A percentile compares a stretch with the other conserved stretches of the same genome.
These are phyloP conservation scores for Trachelipus rathkii DNA, from an alignment of 1,140 invertebrate species.

Conservation along the genomic window DNA sequence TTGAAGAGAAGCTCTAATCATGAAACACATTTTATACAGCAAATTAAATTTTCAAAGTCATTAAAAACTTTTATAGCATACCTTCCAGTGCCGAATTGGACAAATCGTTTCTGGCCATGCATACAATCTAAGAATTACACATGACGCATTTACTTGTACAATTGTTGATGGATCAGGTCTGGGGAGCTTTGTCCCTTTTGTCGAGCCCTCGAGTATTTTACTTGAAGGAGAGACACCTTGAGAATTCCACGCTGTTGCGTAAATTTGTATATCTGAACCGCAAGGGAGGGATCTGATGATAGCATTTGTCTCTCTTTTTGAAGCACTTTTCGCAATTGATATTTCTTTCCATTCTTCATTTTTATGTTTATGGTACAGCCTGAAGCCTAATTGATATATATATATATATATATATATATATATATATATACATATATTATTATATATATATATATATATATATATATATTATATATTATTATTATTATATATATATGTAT, in stretches of 20 bases:
- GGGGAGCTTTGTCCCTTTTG: constrained; percentile 27
- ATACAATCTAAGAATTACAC: constrained; percentile 37
- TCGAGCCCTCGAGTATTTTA: constrained; percentile 31
- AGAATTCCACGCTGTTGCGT: constrained; percentile 33
- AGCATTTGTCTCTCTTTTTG: constrained; percentile 4
- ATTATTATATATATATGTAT: too few species aligned
- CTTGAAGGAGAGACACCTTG: constrained; percentile 35
- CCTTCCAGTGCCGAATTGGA: constrained; percentile 42
- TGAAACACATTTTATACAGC: too few species aligned
- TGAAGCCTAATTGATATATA: not conserved
- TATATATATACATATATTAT: not conserved
- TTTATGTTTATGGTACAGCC: not conserved
- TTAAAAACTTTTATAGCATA: too few species aligned
- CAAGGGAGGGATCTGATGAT: constrained; percentile 32
- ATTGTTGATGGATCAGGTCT: constrained; percentile 29
- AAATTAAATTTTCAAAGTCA: too few species aligned
- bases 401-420: constrained; percentile 11
- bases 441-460: too few species aligned
- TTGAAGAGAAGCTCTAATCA: too few species aligned
- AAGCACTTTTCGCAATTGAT: not conserved
- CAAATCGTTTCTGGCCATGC: constrained; percentile 39
- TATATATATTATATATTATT: too few species aligned
- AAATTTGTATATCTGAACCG: constrained; percentile 32
- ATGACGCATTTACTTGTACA: constrained; percentile 39
- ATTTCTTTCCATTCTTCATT: not conserved